phyloP scores from a whole-genome alignment of 2,888 invertebrate genomes.

The Drosophila neutralis region DNA sequence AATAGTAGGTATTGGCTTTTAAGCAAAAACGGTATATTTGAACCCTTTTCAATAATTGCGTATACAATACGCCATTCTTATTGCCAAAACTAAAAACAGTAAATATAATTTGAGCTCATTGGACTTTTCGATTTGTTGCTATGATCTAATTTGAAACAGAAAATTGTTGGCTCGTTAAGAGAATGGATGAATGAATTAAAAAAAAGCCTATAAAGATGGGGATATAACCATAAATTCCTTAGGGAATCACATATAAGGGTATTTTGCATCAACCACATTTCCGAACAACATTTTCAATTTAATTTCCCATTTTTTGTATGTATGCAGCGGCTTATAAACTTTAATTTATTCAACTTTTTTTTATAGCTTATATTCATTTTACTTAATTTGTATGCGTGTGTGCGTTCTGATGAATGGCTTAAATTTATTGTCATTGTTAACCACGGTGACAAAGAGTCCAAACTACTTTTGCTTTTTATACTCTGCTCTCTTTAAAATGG shows the following conservation, averaged over 20 bases:
- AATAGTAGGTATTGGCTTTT: neutral
- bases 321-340: conserved; percentile 19
- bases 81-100: neutral
- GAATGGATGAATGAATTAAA: too few relatives aligned
- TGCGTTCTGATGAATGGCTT: conserved; percentile 31
- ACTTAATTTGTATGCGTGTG: conserved; percentile 13
- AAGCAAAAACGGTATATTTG: neutral
- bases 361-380: conserved; percentile 31
- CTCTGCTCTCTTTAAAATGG: neutral
- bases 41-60: neutral
- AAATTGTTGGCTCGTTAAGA: too few relatives aligned
- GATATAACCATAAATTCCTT: too few relatives aligned
- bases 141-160: neutral
- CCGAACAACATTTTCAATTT: neutral
- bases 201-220: too few relatives aligned
- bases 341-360: conserved; percentile 41
- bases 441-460: conserved; percentile 20
- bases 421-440: conserved; percentile 56
- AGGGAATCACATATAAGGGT: too few relatives aligned
- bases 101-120: neutral
- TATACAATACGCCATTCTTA: neutral
- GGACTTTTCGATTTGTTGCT: neutral
- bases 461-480: conserved; percentile 1
- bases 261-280: too few relatives aligned
- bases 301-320: conserved; percentile 5